Conservation (phyloP, 1,140 invertebrate genomes). For the Pogonomyrmex californicus region DNA sequence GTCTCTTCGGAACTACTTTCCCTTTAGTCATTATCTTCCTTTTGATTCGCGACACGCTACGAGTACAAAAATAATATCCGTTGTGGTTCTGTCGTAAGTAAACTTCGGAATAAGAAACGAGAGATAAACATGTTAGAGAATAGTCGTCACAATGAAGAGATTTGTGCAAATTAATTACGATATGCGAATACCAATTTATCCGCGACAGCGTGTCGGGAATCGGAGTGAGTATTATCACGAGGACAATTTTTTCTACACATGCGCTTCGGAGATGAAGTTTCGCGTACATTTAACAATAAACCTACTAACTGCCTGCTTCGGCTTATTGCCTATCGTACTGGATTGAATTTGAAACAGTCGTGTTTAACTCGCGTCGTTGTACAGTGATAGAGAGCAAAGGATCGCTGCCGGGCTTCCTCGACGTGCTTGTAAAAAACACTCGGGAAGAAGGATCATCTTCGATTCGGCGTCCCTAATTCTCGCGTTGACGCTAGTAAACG, state of each 20-base stretch:
- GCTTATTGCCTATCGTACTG: neutral
- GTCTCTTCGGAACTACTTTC: slow-evolving; percentile 3
- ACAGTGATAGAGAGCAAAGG: slow-evolving; percentile 36
- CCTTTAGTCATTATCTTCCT: neutral
- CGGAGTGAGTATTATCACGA: slow-evolving; percentile 18
- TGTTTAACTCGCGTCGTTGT: neutral
- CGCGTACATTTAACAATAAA: neutral
- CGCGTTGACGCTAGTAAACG: slow-evolving; percentile 34
- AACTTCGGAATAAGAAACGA: neutral
- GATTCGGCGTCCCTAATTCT: slow-evolving; percentile 30
- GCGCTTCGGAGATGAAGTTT: neutral
- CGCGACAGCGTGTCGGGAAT: neutral
- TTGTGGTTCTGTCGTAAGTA: neutral
- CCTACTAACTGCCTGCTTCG: neutral
- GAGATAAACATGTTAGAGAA: neutral
- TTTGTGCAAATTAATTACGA: neutral
- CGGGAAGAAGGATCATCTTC: slow-evolving; percentile 39
- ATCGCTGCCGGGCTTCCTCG: slow-evolving; percentile 54
- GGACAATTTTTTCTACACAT: slow-evolving; percentile 12
- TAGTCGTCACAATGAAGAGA: neutral
- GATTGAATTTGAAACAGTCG: neutral
- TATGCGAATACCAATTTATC: neutral
- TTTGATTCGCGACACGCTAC: neutral
- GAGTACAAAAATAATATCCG: slow-evolving; percentile 13
- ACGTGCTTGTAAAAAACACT: slow-evolving; percentile 25